Evolutionary conservation across 2,888 invertebrate species (phyloP), one percentile per base, ranked within the genome.

Genomic region (Lasioglossum pauxillum): DNA sequence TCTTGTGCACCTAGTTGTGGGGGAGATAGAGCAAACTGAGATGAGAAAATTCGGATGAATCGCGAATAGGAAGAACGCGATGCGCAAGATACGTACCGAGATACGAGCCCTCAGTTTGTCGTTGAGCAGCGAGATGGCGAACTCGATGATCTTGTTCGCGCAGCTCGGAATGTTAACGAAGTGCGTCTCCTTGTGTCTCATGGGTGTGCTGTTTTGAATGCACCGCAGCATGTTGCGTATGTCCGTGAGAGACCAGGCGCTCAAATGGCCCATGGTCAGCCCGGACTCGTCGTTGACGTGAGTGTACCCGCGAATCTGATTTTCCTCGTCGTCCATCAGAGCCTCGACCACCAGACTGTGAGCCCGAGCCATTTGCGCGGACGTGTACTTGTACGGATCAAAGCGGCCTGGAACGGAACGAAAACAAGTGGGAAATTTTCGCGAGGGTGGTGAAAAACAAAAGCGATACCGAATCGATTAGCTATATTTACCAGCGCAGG

Each of bases 101-200:
- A 98, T 97, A 87, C 98, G 96, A 90, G 97, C 97, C 94, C 97
- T 97, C 10, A 98, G 96, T 95, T 99, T 99, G 73, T 98, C 98
- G 91, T 97, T 98, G 23, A 99, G 96, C 89, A 98, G 96, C 5
- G 97, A 97, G 74, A 98, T 97, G 12, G 97, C 97, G 93, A 98
- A 97, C 94, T 98, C 98, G 92, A 98, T 97, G 91, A 98, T 96
- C 93, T 98, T 97, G 19, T 97, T 97, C 23, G 98, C 98, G 92
- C 97, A 97, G 74, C 97, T 96, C 1, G 98, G 98, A 85, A 98
- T 97, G 94, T 98, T 98, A 83, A 98, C 96, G 93, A 98, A 98
- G 94, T 98, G 98, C 0, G 98, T 98, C 90, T 97, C 97, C 95
- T 98, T 98, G 95, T 98, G 98, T 38, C 98, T 96, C 97, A 98